These are phyloP conservation scores for Anhinga anhinga DNA, from an alignment of 2,113 vertebrate species.

Conservation along the genomic window DNA sequence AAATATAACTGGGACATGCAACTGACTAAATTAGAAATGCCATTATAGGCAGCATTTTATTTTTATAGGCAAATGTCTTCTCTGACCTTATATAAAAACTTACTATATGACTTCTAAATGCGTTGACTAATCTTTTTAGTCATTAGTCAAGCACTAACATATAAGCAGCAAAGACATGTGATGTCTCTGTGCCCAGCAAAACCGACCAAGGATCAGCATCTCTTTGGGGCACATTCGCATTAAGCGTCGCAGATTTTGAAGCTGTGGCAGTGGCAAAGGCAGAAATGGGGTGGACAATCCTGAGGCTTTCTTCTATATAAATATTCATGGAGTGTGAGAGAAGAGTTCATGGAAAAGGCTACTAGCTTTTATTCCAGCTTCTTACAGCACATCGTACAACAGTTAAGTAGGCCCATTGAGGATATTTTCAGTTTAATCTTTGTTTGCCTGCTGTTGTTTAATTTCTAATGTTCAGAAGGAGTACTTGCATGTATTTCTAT, in stretches of 20 bases:
- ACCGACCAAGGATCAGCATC: not conserved
- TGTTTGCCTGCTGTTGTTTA: not conserved
- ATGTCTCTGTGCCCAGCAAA: not conserved
- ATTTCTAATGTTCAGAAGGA: not conserved
- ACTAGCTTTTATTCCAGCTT: not conserved
- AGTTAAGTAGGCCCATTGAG: not conserved
- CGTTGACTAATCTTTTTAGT: not conserved
- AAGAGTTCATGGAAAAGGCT: not conserved
- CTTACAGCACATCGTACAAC: fast-evolving
- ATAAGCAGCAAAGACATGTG: not conserved
- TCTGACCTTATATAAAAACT: not conserved
- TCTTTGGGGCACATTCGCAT: fast-evolving
- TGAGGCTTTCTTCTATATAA: not conserved
- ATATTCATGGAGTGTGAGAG: fast-evolving
- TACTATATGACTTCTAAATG: fast-evolving
- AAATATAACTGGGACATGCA: not conserved
- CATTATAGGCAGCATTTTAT: not conserved
- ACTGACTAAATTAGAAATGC: not conserved
- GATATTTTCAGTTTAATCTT: not conserved
- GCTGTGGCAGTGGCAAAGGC: not conserved
- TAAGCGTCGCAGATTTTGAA: fast-evolving
- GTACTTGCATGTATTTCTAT: not conserved
- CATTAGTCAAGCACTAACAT: not conserved
- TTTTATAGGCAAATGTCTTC: not conserved
- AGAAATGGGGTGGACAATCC: no score